Percentiles rank a stretch among this genome's conserved stretches.
phyloP scores from a whole-genome alignment of 2,888 invertebrate genomes.

The Polylopha cassiicola region DNA sequence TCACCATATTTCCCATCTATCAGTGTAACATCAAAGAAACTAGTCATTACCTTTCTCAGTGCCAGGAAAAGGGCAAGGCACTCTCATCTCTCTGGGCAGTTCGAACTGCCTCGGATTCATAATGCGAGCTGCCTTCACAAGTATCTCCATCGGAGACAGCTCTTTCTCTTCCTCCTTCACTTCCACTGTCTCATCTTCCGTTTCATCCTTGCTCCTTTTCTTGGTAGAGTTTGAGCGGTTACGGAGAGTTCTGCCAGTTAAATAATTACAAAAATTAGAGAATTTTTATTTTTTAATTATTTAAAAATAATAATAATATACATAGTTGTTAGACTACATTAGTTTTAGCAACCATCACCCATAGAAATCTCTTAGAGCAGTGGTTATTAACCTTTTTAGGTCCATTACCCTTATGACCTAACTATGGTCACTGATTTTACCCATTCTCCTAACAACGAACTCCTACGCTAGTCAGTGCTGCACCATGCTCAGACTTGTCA shows the following conservation, averaged over 20 bases:
- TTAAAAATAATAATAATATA: no score
- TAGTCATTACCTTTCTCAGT: conserved; percentile 82
- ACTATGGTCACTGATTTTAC: no score
- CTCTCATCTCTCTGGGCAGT: conserved; percentile 86
- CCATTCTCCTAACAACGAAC: no score
- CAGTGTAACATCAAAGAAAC: conserved; percentile 9
- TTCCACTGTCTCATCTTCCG: conserved; percentile 31
- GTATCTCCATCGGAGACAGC: conserved; percentile 82
- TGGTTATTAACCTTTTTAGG: no score
- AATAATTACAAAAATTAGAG: conserved; percentile 2
- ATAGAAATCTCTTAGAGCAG: no score
- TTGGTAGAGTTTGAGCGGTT: conserved; percentile 49
- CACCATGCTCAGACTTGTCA: no score
- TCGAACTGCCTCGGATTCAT: conserved; percentile 95
- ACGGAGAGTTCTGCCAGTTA: conserved; percentile 40
- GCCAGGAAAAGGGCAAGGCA: conserved; percentile 88
- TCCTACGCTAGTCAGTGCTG: no score
- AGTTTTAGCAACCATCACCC: no score
- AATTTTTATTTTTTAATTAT: no score
- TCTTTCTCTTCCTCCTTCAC: conserved; percentile 41
- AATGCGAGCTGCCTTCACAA: conserved; percentile 88
- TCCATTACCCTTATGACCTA: no score
- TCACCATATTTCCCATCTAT: background rate
- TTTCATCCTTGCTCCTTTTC: conserved; percentile 40
- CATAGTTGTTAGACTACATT: no score